phyloP scores from a whole-genome alignment of 2,113 vertebrate species.

The Paratilapia polleni region DNA sequence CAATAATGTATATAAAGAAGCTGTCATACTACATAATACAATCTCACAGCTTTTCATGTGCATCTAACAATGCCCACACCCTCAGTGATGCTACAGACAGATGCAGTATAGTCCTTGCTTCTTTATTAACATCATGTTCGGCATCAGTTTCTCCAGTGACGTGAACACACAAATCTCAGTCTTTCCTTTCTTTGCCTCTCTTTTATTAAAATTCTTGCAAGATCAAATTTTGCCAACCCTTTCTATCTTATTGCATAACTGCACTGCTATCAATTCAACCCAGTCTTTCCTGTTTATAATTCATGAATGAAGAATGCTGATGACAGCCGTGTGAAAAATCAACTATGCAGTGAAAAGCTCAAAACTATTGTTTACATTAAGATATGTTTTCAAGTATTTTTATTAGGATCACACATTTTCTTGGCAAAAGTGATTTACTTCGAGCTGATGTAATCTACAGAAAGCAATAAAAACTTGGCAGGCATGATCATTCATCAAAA shows the following conservation, averaged over 20 bases:
- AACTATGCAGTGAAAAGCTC: conserved; percentile 4
- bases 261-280: conserved; percentile 4
- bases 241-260: conserved; percentile 4
- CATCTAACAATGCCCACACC: background rate
- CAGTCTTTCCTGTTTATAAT: background rate
- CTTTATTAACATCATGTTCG: background rate
- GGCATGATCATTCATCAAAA: conserved; percentile 69
- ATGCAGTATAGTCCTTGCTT: background rate
- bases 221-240: background rate
- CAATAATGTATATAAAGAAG: background rate
- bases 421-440: conserved; percentile 49
- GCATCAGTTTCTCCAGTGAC: background rate
- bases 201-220: background rate
- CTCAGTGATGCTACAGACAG: background rate
- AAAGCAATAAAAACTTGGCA: conserved; percentile 69
- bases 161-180: background rate
- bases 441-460: conserved; percentile 67
- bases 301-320: conserved; percentile 32
- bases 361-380: conserved; percentile 46
- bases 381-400: conserved; percentile 57
- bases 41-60: background rate
- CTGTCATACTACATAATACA: background rate
- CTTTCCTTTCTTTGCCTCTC: background rate
- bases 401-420: conserved; percentile 61
- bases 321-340: conserved; percentile 26